Percentiles rank a stretch among this genome's conserved stretches.
Evolutionary conservation across 2,888 invertebrate genomes (phyloP).

Genomic region (Tenodera sinensis): DNA sequence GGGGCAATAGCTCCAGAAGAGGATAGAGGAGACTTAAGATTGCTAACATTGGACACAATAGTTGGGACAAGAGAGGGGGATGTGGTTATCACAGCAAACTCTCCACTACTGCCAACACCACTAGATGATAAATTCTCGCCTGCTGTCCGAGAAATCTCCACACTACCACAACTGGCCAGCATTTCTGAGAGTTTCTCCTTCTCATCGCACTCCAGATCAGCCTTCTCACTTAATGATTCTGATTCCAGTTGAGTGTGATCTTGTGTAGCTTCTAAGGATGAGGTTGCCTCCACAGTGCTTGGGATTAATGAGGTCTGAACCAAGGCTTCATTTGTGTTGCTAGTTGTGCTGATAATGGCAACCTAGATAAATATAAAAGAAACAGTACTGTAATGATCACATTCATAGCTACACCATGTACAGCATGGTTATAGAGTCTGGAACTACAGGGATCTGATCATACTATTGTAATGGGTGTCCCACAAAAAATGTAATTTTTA

Average conservation of each 20-base stretch:
- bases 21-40: conserved; percentile 1
- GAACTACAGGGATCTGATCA: too few relatives aligned
- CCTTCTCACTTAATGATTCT: conserved; percentile 52
- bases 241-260: conserved; percentile 26
- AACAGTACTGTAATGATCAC: too few relatives aligned
- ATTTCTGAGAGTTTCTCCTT: conserved; percentile 48
- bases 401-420: too few relatives aligned
- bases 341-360: conserved; percentile 21
- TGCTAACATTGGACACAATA: background rate
- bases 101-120: background rate
- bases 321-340: conserved; percentile 14
- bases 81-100: background rate
- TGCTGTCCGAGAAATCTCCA: background rate
- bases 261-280: conserved; percentile 15
- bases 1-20: background rate
- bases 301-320: conserved; percentile 18
- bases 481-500: too few relatives aligned
- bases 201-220: conserved; percentile 66
- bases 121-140: background rate
- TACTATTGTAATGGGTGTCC: too few relatives aligned
- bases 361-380: conserved; percentile 16
- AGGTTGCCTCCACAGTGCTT: background rate
- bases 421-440: too few relatives aligned
- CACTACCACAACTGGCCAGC: conserved; percentile 4
- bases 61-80: background rate